phyloP scores from a whole-genome alignment of 1,140 invertebrate genomes.

The Camponotus floridanus region DNA sequence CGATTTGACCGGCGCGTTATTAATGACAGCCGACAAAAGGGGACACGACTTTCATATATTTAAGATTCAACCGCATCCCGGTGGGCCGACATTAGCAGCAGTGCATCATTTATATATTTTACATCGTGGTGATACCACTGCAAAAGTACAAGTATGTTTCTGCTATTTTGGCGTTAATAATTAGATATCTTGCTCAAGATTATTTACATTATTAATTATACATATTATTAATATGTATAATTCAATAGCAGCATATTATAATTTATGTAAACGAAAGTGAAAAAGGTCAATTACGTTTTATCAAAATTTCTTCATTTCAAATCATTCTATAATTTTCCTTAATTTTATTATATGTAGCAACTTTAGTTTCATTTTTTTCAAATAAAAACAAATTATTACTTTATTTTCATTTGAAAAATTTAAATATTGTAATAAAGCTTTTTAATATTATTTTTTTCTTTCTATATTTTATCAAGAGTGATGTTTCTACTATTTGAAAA shows the following conservation, averaged over 20 bases:
- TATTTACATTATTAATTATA: too few relatives aligned
- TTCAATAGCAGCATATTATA: too few relatives aligned
- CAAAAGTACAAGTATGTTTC: constrained; percentile 89
- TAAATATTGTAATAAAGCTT: neutral
- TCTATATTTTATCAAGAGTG: neutral
- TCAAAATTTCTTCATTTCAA: neutral
- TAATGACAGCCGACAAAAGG: constrained; percentile 97
- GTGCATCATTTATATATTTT: constrained; percentile 99
- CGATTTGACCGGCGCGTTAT: constrained; percentile 95
- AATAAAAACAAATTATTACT: too few relatives aligned
- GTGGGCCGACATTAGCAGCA: constrained; percentile 93
- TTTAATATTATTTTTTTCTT: neutral
- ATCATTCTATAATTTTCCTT: too few relatives aligned
- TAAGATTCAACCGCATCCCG: constrained; percentile 96
- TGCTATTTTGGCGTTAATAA: neutral
- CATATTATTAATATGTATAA: constrained; percentile 10
- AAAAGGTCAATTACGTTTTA: neutral
- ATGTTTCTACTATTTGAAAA: neutral
- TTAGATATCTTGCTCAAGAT: neutral
- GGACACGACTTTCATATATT: constrained; percentile 99
- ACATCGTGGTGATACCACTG: constrained; percentile 95
- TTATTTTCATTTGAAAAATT: too few relatives aligned
- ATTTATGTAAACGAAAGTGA: neutral
- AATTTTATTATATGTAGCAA: too few relatives aligned
- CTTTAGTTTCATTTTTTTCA: too few relatives aligned